Conservation (phyloP, 2,888 invertebrate genomes). For the Nineta flava region DNA sequence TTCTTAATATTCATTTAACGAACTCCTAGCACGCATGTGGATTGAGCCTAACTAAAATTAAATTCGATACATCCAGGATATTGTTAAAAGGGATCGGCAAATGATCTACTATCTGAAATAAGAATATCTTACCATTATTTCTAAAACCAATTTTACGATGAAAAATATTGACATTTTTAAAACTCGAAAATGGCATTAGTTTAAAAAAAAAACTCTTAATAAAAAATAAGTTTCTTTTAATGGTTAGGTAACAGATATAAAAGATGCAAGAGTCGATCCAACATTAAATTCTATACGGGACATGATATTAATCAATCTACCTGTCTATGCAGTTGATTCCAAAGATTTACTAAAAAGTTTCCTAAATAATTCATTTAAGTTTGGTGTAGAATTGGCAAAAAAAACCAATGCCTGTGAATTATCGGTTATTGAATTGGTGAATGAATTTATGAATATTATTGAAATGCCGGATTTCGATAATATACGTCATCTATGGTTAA, state of each 20-base stretch:
- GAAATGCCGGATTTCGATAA: constrained; percentile 38
- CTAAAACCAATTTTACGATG: no score
- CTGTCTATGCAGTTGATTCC: constrained; percentile 43
- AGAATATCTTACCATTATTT: no score
- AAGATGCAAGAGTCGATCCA: constrained; percentile 55
- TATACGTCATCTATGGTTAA: constrained; percentile 46
- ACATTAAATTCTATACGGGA: constrained; percentile 45
- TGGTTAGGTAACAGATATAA: constrained; percentile 50
- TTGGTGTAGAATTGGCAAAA: constrained; percentile 36
- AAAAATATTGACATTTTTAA: no score
- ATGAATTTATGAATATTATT: constrained; percentile 53
- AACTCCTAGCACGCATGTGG: no score
- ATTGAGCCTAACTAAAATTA: no score
- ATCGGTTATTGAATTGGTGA: constrained; percentile 59
- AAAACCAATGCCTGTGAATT: constrained; percentile 54
- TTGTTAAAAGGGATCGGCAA: no score
- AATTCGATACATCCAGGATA: no score
- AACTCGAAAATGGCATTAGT: no score
- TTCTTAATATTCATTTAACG: no score
- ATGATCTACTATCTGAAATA: no score
- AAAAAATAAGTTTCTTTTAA: no score
- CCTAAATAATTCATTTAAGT: constrained; percentile 34
- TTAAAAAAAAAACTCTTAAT: no score
- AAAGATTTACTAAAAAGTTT: constrained; percentile 45
- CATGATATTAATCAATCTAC: constrained; percentile 44